A percentile compares a stretch with the other conserved stretches of the same genome.
phyloP scores from a whole-genome alignment of 2,113 vertebrate genomes.

The Otocyon megalotis region DNA sequence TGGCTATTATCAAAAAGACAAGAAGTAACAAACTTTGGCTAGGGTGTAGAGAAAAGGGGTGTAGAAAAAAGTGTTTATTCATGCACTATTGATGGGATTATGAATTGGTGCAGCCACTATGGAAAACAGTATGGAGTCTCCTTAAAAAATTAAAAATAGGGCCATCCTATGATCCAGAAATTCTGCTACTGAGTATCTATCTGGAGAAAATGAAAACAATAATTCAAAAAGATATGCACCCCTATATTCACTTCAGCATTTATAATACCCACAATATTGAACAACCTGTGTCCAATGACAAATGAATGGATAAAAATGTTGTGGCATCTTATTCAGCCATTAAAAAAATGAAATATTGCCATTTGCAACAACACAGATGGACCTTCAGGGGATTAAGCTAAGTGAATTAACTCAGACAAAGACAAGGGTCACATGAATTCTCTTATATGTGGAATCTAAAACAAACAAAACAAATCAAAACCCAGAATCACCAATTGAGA shows the following conservation, averaged over 20 bases:
- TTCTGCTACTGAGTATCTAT: not conserved
- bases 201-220: not conserved
- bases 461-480: not conserved
- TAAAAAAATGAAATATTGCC: not conserved
- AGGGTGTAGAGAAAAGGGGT: not conserved
- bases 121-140: not conserved
- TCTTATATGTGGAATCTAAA: not conserved
- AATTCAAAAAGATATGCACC: not conserved
- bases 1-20: not conserved
- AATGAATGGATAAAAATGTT: not conserved
- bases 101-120: not conserved
- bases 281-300: not conserved
- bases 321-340: not conserved
- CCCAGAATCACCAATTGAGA: not conserved
- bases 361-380: not conserved
- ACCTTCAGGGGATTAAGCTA: not conserved
- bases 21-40: not conserved
- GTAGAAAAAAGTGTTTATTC: not conserved
- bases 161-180: not conserved
- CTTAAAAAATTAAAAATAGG: not conserved
- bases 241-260: not conserved
- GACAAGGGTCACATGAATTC: not conserved
- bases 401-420: not conserved
- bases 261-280: not conserved
- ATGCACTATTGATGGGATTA: not conserved